Evolutionary conservation across 2,888 invertebrate species (phyloP), one percentile per base, ranked within the genome.

Genomic region (Thymelicus acteon): DNA sequence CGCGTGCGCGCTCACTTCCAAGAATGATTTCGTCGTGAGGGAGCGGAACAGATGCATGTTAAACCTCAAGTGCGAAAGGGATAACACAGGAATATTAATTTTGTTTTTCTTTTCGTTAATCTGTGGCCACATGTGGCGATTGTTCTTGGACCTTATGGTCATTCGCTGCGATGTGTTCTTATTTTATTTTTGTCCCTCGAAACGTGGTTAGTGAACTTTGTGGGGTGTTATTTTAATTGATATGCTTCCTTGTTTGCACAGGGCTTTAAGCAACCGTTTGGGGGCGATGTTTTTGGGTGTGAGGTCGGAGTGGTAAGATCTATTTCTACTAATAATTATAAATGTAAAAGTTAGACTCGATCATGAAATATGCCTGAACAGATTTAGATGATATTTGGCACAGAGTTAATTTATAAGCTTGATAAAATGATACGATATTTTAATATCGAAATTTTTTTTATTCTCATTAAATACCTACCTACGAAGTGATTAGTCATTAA

Each of bases 81-180:
- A 83, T 58, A 66, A 77, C 72, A 64, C 75, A 73, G 80, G 81
- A 80, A 86, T 85, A 87, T 88, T 85, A 87, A 86, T 89, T 91
- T 91, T 90, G 82, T 91, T 91, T 91, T 92, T 92, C 90, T 91
- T 91, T 92, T 88, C 82, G 86, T 91, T 90, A 91, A 92, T 92
- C 90, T 88, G 87, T 85, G 91, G 87, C 93, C 93, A 92, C 93
- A 93, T 93, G 92, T 93, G 92, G 93, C 85, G 91, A 91, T 91
- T 91, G 91, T 91, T 91, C 89, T 88, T 86, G 91, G 93, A 91
- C 92, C 92, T 90, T 92, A 91, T 87, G 93, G 93, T 92, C 93
- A 92, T 88, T 91, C 86, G 81, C 75, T 77, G 76, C 80, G 79
- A 63, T 62, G 69, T 68, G 54, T 68, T 62, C 57, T 77, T 80